Percentiles rank a stretch among this genome's conserved stretches.
phyloP scores from a whole-genome alignment of 2,888 invertebrate genomes.

The Xestoiulus laeticollis region DNA sequence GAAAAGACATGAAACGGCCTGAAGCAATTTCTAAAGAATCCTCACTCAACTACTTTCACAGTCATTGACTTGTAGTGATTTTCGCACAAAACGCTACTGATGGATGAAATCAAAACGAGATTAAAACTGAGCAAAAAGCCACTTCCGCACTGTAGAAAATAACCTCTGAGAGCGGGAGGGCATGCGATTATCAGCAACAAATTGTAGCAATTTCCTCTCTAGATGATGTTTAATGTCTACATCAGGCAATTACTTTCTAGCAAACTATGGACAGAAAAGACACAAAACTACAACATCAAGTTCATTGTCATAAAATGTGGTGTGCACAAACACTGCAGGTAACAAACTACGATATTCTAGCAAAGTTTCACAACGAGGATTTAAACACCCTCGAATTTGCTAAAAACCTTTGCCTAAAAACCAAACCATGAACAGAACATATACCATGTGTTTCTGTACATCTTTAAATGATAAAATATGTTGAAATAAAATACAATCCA shows the following conservation, averaged over 20 bases:
- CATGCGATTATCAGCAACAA: background rate
- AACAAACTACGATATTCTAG: too few species aligned
- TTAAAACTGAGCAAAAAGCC: background rate
- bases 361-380: too few species aligned
- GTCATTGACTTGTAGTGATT: background rate
- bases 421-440: too few species aligned
- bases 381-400: too few species aligned
- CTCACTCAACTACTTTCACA: conserved; percentile 7
- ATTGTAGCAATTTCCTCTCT: background rate
- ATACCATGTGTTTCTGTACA: too few species aligned
- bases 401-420: too few species aligned
- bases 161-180: background rate
- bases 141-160: background rate
- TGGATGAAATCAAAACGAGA: background rate
- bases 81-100: conserved; percentile 31
- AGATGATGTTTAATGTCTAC: background rate
- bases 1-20: background rate
- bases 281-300: too few species aligned
- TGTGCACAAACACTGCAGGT: too few species aligned
- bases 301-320: too few species aligned
- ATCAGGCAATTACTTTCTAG: background rate
- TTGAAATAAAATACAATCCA: background rate
- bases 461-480: background rate
- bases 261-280: too few species aligned
- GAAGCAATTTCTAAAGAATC: background rate